Base-by-base conservation (phyloP, 2,888 invertebrate genomes). In the Himalopsyche tibetana region DNA sequence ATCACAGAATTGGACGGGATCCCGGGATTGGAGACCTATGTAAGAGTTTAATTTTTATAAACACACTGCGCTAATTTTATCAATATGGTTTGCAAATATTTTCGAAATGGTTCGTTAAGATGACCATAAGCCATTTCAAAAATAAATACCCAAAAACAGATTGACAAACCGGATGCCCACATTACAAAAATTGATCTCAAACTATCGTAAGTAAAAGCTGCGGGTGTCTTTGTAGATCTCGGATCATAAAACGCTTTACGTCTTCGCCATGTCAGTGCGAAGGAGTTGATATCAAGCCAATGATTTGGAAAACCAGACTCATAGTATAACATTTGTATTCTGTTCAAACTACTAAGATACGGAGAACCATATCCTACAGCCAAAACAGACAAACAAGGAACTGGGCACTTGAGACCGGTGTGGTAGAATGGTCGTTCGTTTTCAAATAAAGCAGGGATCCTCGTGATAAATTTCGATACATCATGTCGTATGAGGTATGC, bases 301-400 rank as follows among this genome's bases (percentile, higher is more conserved):
- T 92, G 91, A 2, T 91, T 90, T 8, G 93, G 89, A 63, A 94
- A 93, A 0, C 95, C 95, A 40, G 91, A 93, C 90, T 94, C 93
- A 84, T 92, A 92, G 0, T 94, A 89, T 84, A 91, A 91, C 28
- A 91, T 90, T 2, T 94, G 89, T 0, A 94, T 90, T 17, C 90
- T 90, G 87, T 94, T 91, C 5, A 95, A 82, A 84, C 91, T 92
- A 11, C 91, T 91, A 82, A 94, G 90, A 89, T 94, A 94, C 0
- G 94, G 94, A 51, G 94, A 94, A 2, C 95, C 95, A 88, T 94
- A 94, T n/a, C 93, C 92, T 12, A 94, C 90, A 0, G 94, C 93
- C 87, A 94, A 94, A 0, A 94, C 94, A 0, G 94, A 92, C 28
- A 92, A 92, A 89, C 94, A 94, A 0, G 94, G 94, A 0, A 94